Evolutionary conservation across 2,797 vertebrate species (phyloP), one percentile per base, ranked within the genome.

Genomic region (Enteromius fasciolatus): DNA sequence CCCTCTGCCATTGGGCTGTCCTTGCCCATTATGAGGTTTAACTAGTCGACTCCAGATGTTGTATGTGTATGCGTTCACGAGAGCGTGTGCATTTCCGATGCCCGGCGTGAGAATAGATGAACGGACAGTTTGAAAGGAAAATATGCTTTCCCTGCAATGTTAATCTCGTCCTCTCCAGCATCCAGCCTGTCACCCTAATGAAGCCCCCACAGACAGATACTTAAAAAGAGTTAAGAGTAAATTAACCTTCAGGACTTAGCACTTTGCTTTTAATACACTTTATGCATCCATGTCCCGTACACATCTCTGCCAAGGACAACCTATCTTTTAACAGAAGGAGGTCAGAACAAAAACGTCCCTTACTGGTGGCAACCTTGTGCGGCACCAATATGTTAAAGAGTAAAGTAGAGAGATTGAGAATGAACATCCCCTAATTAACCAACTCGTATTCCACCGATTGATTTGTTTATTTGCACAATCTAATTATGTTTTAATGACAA

Each of bases 161-260:
- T 94, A 94, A 94, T 92, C 92, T 92, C 73, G 52, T 92, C 91
- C 89, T 90, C 87, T 85, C 88, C 87, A 84, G 88, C 90, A 91
- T 89, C 90, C 89, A 88, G 85, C 86, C 84, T 91, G 93, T 93
- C 93, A 88, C 90, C 90, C 89, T 95, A 95, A 95, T 95, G 93
- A 95, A 93, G 93, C 93, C 94, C 94, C 94, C 82, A 89, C 90
- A 94, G 94, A 93, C 93, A 46, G 90, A 92, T 92, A 91, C 91
- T 94, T 94, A 94, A 93, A 92, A 94, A 93, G 93, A 95, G 93
- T 95, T 95, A 94, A 94, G 93, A 92, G 92, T 92, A 94, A 94
- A 95, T 95, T 95, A 95, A 94, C 94, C 94, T 95, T 95, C 92
- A 94, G 92, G 91, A 93, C 91, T 94, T 93, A 88, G 78, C 87